A percentile compares a stretch with the other conserved stretches of the same genome.
Conservation (phyloP, 2,888 invertebrate species). For the Cerastoderma edule region DNA sequence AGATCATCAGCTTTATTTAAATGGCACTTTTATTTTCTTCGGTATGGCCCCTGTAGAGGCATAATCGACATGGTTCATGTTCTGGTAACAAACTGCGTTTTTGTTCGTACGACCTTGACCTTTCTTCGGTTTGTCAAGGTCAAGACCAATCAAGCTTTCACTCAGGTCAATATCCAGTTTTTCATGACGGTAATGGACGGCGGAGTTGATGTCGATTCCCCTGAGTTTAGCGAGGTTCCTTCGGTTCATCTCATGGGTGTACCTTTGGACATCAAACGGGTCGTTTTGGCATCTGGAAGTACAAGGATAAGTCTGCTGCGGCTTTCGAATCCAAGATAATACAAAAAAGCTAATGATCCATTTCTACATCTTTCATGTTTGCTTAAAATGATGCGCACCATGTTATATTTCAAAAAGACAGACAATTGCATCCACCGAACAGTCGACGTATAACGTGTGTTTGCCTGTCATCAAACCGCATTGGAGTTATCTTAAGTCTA, state of each 20-base stretch:
- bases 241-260: constrained; percentile 21
- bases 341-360: no score
- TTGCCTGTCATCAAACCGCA: no score
- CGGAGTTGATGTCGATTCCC: constrained; percentile 14
- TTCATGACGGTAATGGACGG: constrained; percentile 8
- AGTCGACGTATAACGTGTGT: no score
- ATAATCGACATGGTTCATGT: not conserved
- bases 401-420: no score
- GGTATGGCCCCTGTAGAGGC: not conserved
- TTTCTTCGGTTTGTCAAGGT: not conserved
- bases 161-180: constrained; percentile 1
- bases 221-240: constrained; percentile 6
- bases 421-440: no score
- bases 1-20: no score
- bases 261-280: constrained; percentile 6
- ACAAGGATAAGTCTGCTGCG: no score
- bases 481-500: no score
- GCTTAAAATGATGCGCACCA: no score
- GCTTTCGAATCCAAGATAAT: no score
- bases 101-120: not conserved
- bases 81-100: not conserved
- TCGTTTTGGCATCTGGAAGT: constrained; percentile 18
- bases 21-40: not conserved
- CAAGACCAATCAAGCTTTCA: constrained; percentile 22
- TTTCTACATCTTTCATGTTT: no score